These are phyloP conservation scores for Acronicta aceris DNA, from an alignment of 2,888 invertebrate genomes.

Conservation along the genomic window DNA sequence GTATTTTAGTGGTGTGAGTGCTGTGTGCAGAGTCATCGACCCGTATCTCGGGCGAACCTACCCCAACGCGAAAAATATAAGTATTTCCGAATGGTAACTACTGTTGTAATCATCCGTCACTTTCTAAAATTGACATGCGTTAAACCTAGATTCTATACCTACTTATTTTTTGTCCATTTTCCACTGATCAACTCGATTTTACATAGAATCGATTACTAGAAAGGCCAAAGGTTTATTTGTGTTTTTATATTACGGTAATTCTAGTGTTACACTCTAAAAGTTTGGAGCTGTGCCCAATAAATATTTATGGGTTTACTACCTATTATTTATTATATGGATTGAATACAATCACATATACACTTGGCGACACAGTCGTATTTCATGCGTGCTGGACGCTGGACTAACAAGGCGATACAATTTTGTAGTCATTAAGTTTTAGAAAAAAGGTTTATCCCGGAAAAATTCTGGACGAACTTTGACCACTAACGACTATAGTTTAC, in stretches of 20 bases:
- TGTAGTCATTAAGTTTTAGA: too few relatives aligned
- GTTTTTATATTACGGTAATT: conserved; percentile 10
- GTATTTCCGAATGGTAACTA: conserved; percentile 44
- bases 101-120: conserved; percentile 44
- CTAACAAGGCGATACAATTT: too few relatives aligned
- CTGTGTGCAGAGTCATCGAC: conserved; percentile 78
- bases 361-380: background rate
- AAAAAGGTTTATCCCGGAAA: too few relatives aligned
- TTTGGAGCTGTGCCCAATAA: conserved; percentile 33
- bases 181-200: background rate
- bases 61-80: conserved; percentile 83
- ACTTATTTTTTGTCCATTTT: conserved; percentile 7
- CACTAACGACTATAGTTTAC: too few relatives aligned
- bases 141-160: background rate
- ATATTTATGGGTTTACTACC: conserved; percentile 17
- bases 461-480: too few relatives aligned
- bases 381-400: background rate
- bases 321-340: conserved; percentile 1
- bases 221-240: conserved; percentile 16
- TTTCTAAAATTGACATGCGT: conserved; percentile 44
- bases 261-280: conserved; percentile 24
- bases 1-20: conserved; percentile 59
- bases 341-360: conserved; percentile 13
- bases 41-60: conserved; percentile 81
- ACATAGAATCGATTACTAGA: conserved; percentile 9